Percentiles rank a stretch among this genome's conserved stretches.
These are phyloP conservation scores for Noctuana brunneofusca DNA, from an alignment of 2,888 invertebrate genomes.

Conservation along the genomic window DNA sequence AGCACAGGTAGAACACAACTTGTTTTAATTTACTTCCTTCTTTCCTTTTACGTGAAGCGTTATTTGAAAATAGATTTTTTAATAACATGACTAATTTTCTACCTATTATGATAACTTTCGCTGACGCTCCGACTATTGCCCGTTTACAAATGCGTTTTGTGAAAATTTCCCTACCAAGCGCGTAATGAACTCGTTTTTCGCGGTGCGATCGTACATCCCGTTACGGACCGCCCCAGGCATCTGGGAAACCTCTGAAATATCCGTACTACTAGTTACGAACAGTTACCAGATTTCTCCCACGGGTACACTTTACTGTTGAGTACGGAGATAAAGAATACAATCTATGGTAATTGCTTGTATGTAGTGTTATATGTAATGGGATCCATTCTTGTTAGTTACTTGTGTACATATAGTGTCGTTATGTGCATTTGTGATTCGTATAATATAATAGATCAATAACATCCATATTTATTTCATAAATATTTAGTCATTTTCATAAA, in stretches of 20 bases:
- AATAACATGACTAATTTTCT: background rate
- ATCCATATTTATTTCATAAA: no score
- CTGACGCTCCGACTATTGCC: background rate
- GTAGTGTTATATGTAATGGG: background rate
- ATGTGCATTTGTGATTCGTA: background rate
- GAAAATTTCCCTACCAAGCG: background rate
- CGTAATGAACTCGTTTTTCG: conserved; percentile 1
- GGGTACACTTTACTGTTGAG: conserved; percentile 3
- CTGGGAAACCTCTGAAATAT: conserved; percentile 1
- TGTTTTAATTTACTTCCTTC: background rate
- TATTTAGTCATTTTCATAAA: no score
- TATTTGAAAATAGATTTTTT: no score
- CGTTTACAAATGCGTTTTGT: background rate
- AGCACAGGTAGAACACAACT: background rate
- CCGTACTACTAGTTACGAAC: background rate
- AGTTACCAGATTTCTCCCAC: conserved; percentile 10
- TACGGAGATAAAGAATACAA: background rate
- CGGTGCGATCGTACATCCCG: background rate
- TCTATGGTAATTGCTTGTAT: conserved; percentile 10
- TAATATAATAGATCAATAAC: no score
- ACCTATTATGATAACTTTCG: background rate
- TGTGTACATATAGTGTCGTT: no score
- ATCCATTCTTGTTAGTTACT: background rate
- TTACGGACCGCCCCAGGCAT: conserved; percentile 7
- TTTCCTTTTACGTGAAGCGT: background rate